Base-by-base conservation (phyloP, 2,888 invertebrate species). In the Cheilosia vernalis region DNA sequence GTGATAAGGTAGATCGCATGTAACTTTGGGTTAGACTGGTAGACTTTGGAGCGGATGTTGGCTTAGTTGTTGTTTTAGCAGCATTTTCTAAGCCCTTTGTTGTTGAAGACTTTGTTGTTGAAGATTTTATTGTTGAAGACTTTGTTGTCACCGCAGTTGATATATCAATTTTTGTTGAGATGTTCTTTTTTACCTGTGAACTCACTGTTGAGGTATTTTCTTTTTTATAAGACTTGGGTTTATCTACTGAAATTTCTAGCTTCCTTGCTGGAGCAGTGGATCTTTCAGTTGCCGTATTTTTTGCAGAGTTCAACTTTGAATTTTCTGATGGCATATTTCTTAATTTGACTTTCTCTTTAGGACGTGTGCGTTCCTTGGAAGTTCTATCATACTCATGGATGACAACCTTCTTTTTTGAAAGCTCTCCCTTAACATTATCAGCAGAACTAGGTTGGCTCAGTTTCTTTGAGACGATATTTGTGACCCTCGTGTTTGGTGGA, bases 1-100 rank as follows among this genome's bases (percentile, higher is more conserved):
- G 91, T 0, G 94, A 94, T 51, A 94, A 89, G 27, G 94, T 94
- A 1, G 94, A 94, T 86, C 93, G 93, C 94, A 94, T 94, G 87
- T 94, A 94, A 53, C 94, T 93, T 88, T 92, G 93, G 24, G 90
- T 88, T 67, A 89, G 63, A 42, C 56, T 33, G 17, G 21, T 87
- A 73, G 4, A 64, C 76, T 21, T 61, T 19, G 24, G 13, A 13
- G 15, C n/a, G n/a, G 30, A 1, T 10, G 42, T 15, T 33, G 17
- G 15, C 13, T 37, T 55, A 7, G 61, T 15, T 19, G 42, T 44
- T 13, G 47, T n/a, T 30, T 53, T 19, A 2, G 3, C 15, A 15
- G 6, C 1, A 27, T 24, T 49, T 58, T 19, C 19, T 33, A 19
- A 21, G 5, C 15, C 37, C 42, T 4, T 17, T 17, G 17, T 4